phyloP scores from a whole-genome alignment of 2,888 invertebrate genomes.

The Agapostemon virescens region DNA sequence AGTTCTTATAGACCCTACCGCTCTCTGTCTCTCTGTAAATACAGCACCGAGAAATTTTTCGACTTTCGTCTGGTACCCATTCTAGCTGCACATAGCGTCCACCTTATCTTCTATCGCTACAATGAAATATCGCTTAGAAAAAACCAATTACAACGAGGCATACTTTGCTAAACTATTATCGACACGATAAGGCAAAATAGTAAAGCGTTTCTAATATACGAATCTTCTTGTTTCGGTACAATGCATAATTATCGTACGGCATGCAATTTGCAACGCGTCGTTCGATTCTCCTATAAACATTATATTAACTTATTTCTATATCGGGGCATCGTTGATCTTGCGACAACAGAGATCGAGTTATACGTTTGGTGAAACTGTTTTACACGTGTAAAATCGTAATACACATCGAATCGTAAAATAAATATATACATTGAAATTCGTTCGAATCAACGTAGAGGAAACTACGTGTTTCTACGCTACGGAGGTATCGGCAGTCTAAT shows the following conservation, averaged over 20 bases:
- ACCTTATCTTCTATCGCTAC: slow-evolving; percentile 26
- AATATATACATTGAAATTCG: not conserved
- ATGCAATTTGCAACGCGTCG: not conserved
- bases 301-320: not conserved
- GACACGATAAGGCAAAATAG: not conserved
- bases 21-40: slow-evolving; percentile 73
- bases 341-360: not conserved
- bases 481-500: not conserved
- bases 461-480: not conserved
- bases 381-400: not conserved
- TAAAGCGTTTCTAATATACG: not conserved
- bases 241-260: not conserved
- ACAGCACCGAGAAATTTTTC: slow-evolving; percentile 34
- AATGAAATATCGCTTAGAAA: not conserved
- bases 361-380: not conserved
- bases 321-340: not conserved
- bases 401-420: not conserved
- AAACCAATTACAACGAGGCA: not conserved
- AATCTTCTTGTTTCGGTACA: not conserved
- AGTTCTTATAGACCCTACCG: slow-evolving; percentile 63
- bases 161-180: not conserved
- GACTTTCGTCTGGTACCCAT: slow-evolving; percentile 52
- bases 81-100: slow-evolving; percentile 21
- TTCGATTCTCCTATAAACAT: not conserved
- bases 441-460: not conserved